Evolutionary conservation across 1,140 invertebrate genomes (phyloP).

Genomic region (Chrysomallon squamiferum): DNA sequence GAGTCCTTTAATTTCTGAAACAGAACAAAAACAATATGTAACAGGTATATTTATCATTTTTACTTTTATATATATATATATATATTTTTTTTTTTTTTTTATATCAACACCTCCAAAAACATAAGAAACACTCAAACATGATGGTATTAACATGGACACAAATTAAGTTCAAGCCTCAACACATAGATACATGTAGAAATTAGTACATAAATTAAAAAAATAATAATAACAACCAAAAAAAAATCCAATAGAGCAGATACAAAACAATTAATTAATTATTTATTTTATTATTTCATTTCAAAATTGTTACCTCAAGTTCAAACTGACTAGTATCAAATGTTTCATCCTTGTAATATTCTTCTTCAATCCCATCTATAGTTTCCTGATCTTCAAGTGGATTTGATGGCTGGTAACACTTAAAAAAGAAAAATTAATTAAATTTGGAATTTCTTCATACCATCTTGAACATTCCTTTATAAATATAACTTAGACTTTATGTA

Average conservation of each 20-base stretch:
- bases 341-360: slow-evolving; percentile 72
- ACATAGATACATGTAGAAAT: no score
- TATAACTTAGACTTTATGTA: background rate
- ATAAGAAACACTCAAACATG: no score
- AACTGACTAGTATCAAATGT: slow-evolving; percentile 73
- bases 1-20: slow-evolving; percentile 50
- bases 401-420: slow-evolving; percentile 22
- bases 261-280: no score
- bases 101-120: no score
- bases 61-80: background rate
- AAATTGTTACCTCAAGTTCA: slow-evolving; percentile 74
- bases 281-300: no score
- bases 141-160: no score
- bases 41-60: no score
- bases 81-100: no score
- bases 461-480: background rate
- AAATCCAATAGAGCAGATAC: no score
- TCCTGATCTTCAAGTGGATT: slow-evolving; percentile 76
- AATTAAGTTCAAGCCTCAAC: no score
- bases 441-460: background rate
- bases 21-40: background rate
- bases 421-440: slow-evolving; percentile 4
- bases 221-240: no score
- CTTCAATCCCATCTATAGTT: slow-evolving; percentile 75
- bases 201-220: no score